Percentiles rank a stretch among this genome's conserved stretches.
These are phyloP conservation scores for Ephydatia muelleri DNA, from an alignment of 37 sponge, comb jelly and placozoan species.

Conservation along the genomic window DNA sequence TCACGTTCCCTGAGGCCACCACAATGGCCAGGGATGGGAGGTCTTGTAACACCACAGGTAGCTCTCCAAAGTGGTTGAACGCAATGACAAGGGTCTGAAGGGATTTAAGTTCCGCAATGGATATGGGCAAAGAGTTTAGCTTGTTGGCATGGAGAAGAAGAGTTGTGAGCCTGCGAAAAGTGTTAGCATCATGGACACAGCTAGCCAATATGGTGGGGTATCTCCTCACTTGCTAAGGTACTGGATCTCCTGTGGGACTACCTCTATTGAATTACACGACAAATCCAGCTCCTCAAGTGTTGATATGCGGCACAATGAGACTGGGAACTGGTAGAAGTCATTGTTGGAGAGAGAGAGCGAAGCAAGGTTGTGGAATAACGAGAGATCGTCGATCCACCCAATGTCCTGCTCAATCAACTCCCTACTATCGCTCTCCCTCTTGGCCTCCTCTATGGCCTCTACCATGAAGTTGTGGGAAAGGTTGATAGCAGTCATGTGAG, in stretches of 20 bases:
- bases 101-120: conserved; percentile 42
- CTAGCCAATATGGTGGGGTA: neutral
- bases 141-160: conserved; percentile 85
- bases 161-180: conserved; percentile 49
- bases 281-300: conserved; percentile 77
- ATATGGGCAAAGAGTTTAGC: conserved; percentile 58
- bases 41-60: conserved; percentile 57
- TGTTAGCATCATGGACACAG: neutral
- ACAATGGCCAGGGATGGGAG: conserved; percentile 53
- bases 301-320: conserved; percentile 52
- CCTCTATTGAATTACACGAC: conserved; percentile 57
- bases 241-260: conserved; percentile 59
- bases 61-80: conserved; percentile 74
- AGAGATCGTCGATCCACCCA: conserved; percentile 80
- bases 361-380: conserved; percentile 53
- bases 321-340: conserved; percentile 72
- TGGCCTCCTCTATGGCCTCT: conserved; percentile 13
- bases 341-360: conserved; percentile 80
- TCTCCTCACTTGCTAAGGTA: conserved; percentile 38
- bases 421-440: neutral
- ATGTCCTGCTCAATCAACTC: neutral
- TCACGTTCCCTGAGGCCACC: conserved; percentile 69
- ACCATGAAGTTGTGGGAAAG: conserved; percentile 76
- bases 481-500: conserved; percentile 68
- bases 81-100: conserved; percentile 70